phyloP scores from a whole-genome alignment of 1,140 invertebrate genomes.

The Holotrichia oblita region DNA sequence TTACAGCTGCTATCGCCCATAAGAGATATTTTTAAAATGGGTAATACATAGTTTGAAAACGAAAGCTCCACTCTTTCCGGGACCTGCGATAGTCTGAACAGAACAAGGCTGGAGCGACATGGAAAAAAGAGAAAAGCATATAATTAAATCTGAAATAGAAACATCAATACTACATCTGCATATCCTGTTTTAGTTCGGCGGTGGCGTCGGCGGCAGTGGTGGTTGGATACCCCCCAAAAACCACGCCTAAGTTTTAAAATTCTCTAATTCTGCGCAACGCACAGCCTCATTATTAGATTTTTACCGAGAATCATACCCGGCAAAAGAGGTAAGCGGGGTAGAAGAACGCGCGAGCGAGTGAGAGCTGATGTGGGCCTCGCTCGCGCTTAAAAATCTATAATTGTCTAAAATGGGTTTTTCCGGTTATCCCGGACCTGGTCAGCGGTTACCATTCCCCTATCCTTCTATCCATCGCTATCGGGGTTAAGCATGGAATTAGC shows the following conservation, averaged over 20 bases:
- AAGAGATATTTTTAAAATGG: conserved; percentile 42
- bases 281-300: conserved; percentile 53
- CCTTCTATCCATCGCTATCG: conserved; percentile 14
- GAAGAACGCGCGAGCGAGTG: background rate
- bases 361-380: background rate
- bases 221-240: conserved; percentile 43
- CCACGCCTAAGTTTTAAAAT: conserved; percentile 55
- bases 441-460: conserved; percentile 2
- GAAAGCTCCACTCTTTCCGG: conserved; percentile 40
- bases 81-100: conserved; percentile 6
- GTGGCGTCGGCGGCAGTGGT: background rate
- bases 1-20: background rate
- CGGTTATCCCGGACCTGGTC: conserved; percentile 13
- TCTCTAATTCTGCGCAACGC: conserved; percentile 55
- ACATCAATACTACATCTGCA: conserved; percentile 58
- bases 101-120: conserved; percentile 47
- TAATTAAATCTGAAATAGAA: conserved; percentile 60
- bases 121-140: conserved; percentile 54
- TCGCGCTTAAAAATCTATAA: conserved; percentile 44
- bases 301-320: conserved; percentile 47
- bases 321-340: conserved; percentile 43
- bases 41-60: conserved; percentile 44
- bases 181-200: conserved; percentile 52
- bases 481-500: conserved; percentile 1
- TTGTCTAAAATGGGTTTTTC: conserved; percentile 39